Evolutionary conservation across 2,113 vertebrate species (phyloP).

Genomic region (Nothoprocta pentlandii): DNA sequence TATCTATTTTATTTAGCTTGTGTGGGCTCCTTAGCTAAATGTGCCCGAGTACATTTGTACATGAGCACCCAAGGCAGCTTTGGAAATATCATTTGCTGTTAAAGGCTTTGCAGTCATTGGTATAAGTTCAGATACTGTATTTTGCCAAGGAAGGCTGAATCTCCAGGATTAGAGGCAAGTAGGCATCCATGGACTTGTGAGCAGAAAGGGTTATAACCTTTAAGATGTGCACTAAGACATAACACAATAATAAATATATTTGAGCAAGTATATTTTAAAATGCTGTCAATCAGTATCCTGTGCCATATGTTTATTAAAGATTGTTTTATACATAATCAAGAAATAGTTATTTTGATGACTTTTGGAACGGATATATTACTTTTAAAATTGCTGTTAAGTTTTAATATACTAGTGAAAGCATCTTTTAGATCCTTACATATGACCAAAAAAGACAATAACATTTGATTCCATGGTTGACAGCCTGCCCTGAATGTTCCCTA

Average conservation of each 20-base stretch:
- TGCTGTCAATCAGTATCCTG: not conserved
- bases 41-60: not conserved
- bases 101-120: not conserved
- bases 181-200: not conserved
- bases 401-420: not conserved
- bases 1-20: not conserved
- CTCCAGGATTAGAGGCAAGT: not conserved
- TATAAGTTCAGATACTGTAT: not conserved
- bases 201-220: not conserved
- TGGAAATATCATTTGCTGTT: conserved; percentile 21
- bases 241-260: not conserved
- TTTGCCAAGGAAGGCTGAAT: not conserved
- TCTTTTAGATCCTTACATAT: not conserved
- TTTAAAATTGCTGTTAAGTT: not conserved
- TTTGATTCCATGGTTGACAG: not conserved
- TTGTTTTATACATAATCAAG: not conserved
- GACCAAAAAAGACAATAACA: not conserved
- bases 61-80: not conserved
- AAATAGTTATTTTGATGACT: not conserved
- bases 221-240: not conserved
- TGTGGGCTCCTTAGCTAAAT: conserved; percentile 14
- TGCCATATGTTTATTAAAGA: not conserved
- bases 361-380: not conserved
- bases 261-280: not conserved
- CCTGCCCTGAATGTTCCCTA: not conserved